Evolutionary conservation across 2,113 vertebrate genomes (phyloP).

Genomic region (Nycticebus coucang): DNA sequence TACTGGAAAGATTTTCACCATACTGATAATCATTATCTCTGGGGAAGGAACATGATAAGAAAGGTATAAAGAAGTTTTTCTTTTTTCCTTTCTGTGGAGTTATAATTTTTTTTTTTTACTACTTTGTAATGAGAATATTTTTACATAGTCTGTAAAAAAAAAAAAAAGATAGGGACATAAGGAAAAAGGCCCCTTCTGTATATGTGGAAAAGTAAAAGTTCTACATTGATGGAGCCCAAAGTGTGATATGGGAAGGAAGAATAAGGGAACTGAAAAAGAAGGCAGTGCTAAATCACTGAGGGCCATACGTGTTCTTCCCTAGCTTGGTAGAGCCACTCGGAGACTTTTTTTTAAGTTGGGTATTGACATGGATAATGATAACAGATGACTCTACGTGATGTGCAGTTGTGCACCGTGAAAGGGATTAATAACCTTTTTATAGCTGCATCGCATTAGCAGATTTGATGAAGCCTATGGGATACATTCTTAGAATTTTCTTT

Average conservation of each 20-base stretch:
- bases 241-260: not conserved
- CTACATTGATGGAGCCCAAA: not conserved
- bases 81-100: not conserved
- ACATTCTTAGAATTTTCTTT: slow-evolving; percentile 40
- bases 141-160: not conserved
- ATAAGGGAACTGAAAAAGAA: not conserved
- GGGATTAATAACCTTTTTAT: slow-evolving; percentile 19
- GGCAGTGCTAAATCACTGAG: not conserved
- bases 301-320: not conserved
- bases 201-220: slow-evolving; percentile 1
- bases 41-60: not conserved
- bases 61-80: not conserved
- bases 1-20: not conserved
- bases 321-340: not conserved
- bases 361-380: not conserved
- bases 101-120: not conserved
- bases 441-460: not conserved
- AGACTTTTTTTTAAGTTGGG: not conserved
- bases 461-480: slow-evolving; percentile 5
- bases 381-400: not conserved
- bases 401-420: not conserved
- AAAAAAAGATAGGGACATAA: not conserved
- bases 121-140: not conserved
- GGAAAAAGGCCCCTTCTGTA: not conserved
- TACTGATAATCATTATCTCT: not conserved